phyloP scores from a whole-genome alignment of 1,140 invertebrate species.

The Zelostemma sp. region DNA sequence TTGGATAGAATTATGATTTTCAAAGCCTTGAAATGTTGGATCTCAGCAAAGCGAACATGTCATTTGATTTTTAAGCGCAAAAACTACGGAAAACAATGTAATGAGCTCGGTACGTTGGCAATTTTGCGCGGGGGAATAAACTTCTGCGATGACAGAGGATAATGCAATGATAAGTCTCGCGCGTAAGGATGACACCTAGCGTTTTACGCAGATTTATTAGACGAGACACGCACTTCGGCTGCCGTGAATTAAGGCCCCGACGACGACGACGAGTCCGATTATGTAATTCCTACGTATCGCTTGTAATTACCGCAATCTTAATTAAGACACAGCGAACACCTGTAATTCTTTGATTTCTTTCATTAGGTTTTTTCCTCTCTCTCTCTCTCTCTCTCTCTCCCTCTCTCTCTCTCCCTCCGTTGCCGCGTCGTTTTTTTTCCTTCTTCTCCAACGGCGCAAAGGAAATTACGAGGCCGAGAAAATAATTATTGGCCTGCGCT shows the following conservation, averaged over 20 bases:
- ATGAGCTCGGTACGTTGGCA: too few species aligned
- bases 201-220: slow-evolving; percentile 43
- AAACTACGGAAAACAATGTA: too few species aligned
- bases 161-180: slow-evolving; percentile 14
- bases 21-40: too few species aligned
- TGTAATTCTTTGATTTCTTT: slow-evolving; percentile 50
- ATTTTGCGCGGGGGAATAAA: too few species aligned
- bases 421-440: slow-evolving; percentile 15
- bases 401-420: slow-evolving; percentile 8
- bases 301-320: slow-evolving; percentile 48
- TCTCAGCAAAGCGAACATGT: too few species aligned
- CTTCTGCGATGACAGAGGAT: slow-evolving; percentile 27
- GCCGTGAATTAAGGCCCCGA: background rate
- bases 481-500: slow-evolving; percentile 37
- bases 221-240: slow-evolving; percentile 29
- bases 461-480: slow-evolving; percentile 47
- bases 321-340: slow-evolving; percentile 47
- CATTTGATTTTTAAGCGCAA: too few species aligned
- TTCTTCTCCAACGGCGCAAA: slow-evolving; percentile 20
- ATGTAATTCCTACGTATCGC: slow-evolving; percentile 45
- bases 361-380: slow-evolving; percentile 30
- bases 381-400: background rate
- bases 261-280: slow-evolving; percentile 23
- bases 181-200: slow-evolving; percentile 32
- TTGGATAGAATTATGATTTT: too few species aligned